These are phyloP conservation scores for Hydropotes inermis DNA, from an alignment of 2,113 vertebrate species.

Conservation along the genomic window DNA sequence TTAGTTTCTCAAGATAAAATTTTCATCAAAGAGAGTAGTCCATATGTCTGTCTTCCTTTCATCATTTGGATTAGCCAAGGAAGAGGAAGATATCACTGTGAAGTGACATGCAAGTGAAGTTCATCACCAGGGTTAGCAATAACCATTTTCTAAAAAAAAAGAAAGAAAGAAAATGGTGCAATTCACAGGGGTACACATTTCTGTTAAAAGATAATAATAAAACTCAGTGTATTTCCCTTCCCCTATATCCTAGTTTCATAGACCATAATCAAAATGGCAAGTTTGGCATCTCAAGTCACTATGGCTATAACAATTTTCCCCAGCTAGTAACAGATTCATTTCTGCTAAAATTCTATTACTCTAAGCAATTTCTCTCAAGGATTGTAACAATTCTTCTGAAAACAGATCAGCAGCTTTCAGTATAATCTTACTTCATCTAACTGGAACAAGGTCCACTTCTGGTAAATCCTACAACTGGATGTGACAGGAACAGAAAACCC, in stretches of 20 bases:
- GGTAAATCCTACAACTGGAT: constrained; percentile 76
- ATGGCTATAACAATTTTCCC: constrained; percentile 58
- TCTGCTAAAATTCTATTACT: constrained; percentile 81
- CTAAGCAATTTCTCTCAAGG: constrained; percentile 78
- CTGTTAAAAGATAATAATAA: constrained; percentile 35
- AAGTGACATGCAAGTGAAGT: constrained; percentile 28
- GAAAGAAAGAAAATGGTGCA: constrained; percentile 25
- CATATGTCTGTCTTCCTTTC: constrained; percentile 36
- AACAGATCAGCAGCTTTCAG: constrained; percentile 81
- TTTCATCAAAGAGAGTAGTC: constrained; percentile 29
- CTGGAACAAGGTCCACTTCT: constrained; percentile 74
- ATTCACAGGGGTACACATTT: constrained; percentile 43
- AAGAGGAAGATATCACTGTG: background rate
- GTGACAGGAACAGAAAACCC: constrained; percentile 81
- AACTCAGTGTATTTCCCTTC: constrained; percentile 40
- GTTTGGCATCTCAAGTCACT: constrained; percentile 52
- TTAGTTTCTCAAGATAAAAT: background rate
- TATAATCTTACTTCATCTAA: constrained; percentile 80
- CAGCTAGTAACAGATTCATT: constrained; percentile 74
- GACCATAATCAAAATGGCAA: constrained; percentile 70
- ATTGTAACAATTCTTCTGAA: constrained; percentile 79
- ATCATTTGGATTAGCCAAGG: constrained; percentile 44
- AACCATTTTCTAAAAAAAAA: constrained; percentile 26
- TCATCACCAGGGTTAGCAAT: constrained; percentile 27
- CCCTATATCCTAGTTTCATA: constrained; percentile 66